Evolutionary conservation across 2,888 invertebrate genomes (phyloP).

Genomic region (Meta bourneti): DNA sequence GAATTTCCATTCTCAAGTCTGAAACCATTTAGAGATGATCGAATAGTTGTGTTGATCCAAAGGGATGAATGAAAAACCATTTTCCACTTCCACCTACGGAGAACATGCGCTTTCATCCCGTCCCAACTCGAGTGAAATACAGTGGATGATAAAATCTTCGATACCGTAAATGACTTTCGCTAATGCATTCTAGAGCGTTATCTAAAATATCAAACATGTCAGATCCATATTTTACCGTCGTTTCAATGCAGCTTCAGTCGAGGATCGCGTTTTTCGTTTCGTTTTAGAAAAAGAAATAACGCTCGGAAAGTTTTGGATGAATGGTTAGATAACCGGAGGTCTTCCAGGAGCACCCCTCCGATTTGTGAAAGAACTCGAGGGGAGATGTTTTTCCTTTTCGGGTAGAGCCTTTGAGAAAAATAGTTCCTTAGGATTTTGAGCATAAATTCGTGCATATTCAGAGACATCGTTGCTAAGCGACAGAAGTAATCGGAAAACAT

Average conservation of each 20-base stretch:
- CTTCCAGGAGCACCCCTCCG: not conserved
- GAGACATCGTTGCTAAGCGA: not conserved
- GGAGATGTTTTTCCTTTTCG: not conserved
- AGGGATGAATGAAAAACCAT: too few species aligned
- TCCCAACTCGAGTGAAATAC: not conserved
- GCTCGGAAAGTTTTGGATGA: too few species aligned
- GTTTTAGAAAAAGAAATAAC: not conserved
- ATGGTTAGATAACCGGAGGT: too few species aligned
- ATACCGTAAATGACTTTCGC: not conserved
- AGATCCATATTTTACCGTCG: not conserved
- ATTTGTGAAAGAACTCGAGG: not conserved
- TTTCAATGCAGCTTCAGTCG: not conserved
- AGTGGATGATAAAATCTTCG: not conserved
- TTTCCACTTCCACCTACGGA: too few species aligned
- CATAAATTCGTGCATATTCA: not conserved
- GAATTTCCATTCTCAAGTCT: too few species aligned
- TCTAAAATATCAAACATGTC: not conserved
- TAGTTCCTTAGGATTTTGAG: not conserved
- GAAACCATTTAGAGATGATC: too few species aligned
- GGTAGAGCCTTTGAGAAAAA: not conserved
- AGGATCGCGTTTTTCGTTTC: not conserved
- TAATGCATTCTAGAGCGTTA: not conserved
- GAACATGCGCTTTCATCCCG: too few species aligned
- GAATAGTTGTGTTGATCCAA: too few species aligned
- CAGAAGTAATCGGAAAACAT: not conserved